Evolutionary conservation across 2,888 invertebrate genomes (phyloP), one percentile per base, ranked within the genome.

Genomic region (Amphimallon solstitiale): DNA sequence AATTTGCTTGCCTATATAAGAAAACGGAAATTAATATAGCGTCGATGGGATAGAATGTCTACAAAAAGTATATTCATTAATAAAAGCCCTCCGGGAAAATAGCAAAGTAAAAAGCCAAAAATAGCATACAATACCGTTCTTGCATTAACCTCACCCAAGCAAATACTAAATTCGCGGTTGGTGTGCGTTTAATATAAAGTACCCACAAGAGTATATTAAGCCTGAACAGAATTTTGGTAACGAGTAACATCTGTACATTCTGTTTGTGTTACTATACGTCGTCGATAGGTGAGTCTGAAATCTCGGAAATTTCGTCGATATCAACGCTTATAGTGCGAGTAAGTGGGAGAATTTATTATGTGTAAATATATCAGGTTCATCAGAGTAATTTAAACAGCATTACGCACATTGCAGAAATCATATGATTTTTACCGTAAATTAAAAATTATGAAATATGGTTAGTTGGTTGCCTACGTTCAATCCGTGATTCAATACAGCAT

Each of bases 121-220:
- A 51, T 51, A 35, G 34, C 51, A 35, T 51, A 35, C 17, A 17
- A 29, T 17, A 23, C n/a, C 17, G 35, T 14, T 56, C 52, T 56
- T 56, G 14, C 23, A 40, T 56, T 40, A 56, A 56, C 40, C 40
- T 56, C 40, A 40, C 56, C 40, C 40, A 23, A 40, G 23, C 40
- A 40, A 43, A 56, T 4, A 40, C 40, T 40, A 35, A 51, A 35
- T 17, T 51, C 40, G 40, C 56, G 14, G 40, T 21, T 7, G 38
- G 40, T 43, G 19, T 14, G 35, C 23, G 10, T 14, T 49, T 49
- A 49, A 49, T 49, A 49, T 51, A 51, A 37, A 51, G 34, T 51
- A 17, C 34, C 35, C 35, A n/a, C 35, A 51, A 51, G 35, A 51
- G 51, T 14, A 35, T 51, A 35, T 35, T 23, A 23, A 23, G 23